Evolutionary conservation across 1,140 invertebrate genomes (phyloP).

Genomic region (Drosophila nigrodunni): DNA sequence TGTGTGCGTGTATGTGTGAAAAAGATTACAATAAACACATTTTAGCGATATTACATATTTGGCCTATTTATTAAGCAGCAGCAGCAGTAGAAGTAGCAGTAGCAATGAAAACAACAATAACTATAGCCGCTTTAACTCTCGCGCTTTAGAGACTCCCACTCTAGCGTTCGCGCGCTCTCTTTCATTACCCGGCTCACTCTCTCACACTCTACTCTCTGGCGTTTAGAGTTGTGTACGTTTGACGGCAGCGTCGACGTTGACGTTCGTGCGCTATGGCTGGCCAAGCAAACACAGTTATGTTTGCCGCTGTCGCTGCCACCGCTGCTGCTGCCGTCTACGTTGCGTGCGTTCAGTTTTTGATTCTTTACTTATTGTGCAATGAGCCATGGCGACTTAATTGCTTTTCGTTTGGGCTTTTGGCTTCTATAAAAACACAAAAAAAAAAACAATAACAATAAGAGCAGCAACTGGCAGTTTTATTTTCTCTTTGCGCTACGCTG

Average conservation of each 20-base stretch:
- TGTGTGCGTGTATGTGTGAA: slow-evolving; percentile 46
- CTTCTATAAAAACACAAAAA: slow-evolving; percentile 43
- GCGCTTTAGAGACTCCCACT: slow-evolving; percentile 16
- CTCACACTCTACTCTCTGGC: slow-evolving; percentile 16
- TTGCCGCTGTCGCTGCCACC: slow-evolving; percentile 35
- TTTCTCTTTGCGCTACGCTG: slow-evolving; percentile 75
- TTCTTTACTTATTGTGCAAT: slow-evolving; percentile 82
- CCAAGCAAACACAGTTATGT: slow-evolving; percentile 80
- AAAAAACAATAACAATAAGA: slow-evolving; percentile 21
- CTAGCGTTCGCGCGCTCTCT: slow-evolving; percentile 28
- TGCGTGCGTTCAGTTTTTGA: slow-evolving; percentile 56
- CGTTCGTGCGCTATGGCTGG: slow-evolving; percentile 61
- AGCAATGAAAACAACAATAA: slow-evolving; percentile 37
- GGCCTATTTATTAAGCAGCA: slow-evolving; percentile 78
- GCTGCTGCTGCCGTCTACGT: neutral
- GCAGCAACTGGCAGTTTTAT: slow-evolving; percentile 47
- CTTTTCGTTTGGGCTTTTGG: slow-evolving; percentile 79
- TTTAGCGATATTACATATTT: slow-evolving; percentile 83
- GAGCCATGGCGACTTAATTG: slow-evolving; percentile 82
- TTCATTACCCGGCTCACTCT: slow-evolving; percentile 4
- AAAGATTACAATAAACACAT: slow-evolving; percentile 83
- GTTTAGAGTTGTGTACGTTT: neutral
- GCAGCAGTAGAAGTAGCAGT: slow-evolving; percentile 39
- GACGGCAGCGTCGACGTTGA: slow-evolving; percentile 22
- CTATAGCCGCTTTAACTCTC: slow-evolving; percentile 21